Evolutionary conservation across 2,888 invertebrate species (phyloP), one percentile per base, ranked within the genome.

Genomic region (Lithophane semibrunnea): DNA sequence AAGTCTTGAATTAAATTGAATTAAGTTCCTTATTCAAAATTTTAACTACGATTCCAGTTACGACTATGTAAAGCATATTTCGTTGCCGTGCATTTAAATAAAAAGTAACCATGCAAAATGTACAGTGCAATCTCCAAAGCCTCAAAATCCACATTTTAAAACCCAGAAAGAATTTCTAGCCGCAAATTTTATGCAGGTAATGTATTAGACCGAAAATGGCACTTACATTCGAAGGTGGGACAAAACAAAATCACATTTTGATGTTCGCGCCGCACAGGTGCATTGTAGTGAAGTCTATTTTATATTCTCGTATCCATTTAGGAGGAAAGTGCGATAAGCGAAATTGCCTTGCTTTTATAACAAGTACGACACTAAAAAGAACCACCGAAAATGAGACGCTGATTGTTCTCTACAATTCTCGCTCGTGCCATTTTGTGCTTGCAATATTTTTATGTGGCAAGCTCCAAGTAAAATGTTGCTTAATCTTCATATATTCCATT

Each of bases 271-370:
- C 64, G 49, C 74, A 87, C 83, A 83, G 78, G 82, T 86, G 82
- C 82, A 86, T 83, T 87, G 80, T 88, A 81, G 84, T 79, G 77
- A 61, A 79, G 85, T 70, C 80, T 72, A 88, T 84, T 86, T 89
- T 88, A 89, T 88, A 89, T 90, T 90, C 86, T 79, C 80, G 79
- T 79, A 87, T 77, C 80, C 86, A 89, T 90, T 89, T 88, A 80
- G 74, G 81, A 89, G 85, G 86, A 86, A 89, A 86, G 82, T 68
- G 84, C 81, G 91, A 91, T 92, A 91, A 91, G 88, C 89, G 82
- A 89, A 92, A 92, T 90, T 91, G 89, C 88, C 81, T 87, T 82
- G 88, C 86, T 88, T 88, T 90, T 83, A 87, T 89, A 91, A 88
- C 88, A 86, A 87, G 86, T 86, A 73, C 74, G 76, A 79, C 70